Base-by-base conservation (phyloP, 2,113 vertebrate genomes). In the Microtus ochrogaster region DNA sequence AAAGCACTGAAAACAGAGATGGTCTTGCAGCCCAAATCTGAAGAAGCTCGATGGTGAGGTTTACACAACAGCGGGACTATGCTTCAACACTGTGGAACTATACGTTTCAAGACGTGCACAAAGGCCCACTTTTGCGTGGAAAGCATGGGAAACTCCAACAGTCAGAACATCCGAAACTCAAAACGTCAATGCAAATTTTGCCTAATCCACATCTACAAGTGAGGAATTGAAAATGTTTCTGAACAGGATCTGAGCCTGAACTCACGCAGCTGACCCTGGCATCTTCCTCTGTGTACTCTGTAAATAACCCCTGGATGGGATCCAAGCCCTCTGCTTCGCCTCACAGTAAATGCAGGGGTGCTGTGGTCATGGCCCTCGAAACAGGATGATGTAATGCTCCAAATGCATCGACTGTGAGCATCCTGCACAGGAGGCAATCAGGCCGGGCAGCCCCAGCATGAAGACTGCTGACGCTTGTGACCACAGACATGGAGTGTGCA, bases 231-330 rank as follows among this genome's bases (percentile, higher is more conserved):
- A 91, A 96, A 92, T 72, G 55, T n/a, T 72, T 36, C 3, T n/a
- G 63, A 91, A 73, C 36, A n/a, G 66, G 85, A 52, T 58, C 12
- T 7, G 52, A 36, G 52, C 76, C 36, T 28, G 16, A 44, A 63
- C n/a, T 61, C 36, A 52, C 4, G 22, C 6, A n/a, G 73, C 85
- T 78, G 58, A 44, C 47, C 39, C 84, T 84, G 47, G 33, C 19
- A 24, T 5, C 1, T 55, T 66, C 65, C 66, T 26, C 44, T n/a
- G 39, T 49, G 30, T 7, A 7, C 39, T 68, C 72, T 63, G 49
- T 24, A 88, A 97, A 89, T 89, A 96, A 94, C 30, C 33, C 66
- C 55, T 90, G 90, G 82, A 79, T 36, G 24, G 21, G 16, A 52
- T 72, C 88, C 86, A 92, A 89, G 73, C 11, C 0, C 0, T 33